Base-by-base conservation (phyloP, 2,797 vertebrate species). In the Heliangelus exortis region DNA sequence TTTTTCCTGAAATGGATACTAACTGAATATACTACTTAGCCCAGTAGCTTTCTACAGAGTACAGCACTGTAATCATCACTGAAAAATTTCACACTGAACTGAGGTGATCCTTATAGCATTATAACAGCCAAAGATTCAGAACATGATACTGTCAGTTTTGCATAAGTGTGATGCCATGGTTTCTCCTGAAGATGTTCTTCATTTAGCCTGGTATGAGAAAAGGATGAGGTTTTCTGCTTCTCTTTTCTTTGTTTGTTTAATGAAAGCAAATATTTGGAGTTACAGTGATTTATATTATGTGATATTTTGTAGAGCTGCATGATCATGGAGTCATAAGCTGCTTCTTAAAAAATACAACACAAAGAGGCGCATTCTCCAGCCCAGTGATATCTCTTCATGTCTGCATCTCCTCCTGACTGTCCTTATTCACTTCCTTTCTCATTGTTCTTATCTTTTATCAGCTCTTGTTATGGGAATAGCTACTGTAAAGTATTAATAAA, bases 1-100 rank as follows among this genome's bases (percentile, higher is more conserved):
- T 9, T 87, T 94, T 61, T 75, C 73, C 78, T 85, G 87, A 91
- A 92, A 96, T 76, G 25, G 47, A 87, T 82, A 76, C 58, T 82
- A 72, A 57, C 50, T 20, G 58, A 67, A 59, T 31, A 48, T 48
- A 48, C 20, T 17, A 34, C 25, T 92, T 78, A 41, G 19, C 19
- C 39, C 81, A 22, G 47, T 63, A 71, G 33, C 31, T 17, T 87
- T 65, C 57, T 55, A 17, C 22, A n/a, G 33, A 53, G 31, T 33
- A 54, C 14, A 66, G 31, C 55, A 28, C 41, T 76, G 79, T 87
- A 91, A 79, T 94, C 5, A 89, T 79, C 50, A 41, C 75, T 45
- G 31, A 92, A 65, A 22, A 76, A 94, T 92, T 92, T 96, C 88
- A 89, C 82, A 41, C 62, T 75, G 85, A 85, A 85, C 47, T 65